Evolutionary conservation across 1,140 invertebrate genomes (phyloP).

Genomic region (Scaptomyza pallida): DNA sequence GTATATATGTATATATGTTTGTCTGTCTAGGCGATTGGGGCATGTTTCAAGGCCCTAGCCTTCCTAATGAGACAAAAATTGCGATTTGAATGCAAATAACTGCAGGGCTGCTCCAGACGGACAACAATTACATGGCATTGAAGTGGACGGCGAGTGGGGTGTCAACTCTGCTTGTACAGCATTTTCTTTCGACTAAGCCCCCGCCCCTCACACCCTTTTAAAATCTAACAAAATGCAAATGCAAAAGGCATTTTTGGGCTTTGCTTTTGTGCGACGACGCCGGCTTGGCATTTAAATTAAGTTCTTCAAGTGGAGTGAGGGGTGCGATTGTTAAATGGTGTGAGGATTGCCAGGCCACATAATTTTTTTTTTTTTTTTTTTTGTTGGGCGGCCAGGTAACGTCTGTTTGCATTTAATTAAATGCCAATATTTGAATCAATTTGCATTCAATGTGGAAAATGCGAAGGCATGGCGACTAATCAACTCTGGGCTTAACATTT

Average conservation of each 20-base stretch:
- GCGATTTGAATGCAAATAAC: slow-evolving; percentile 82
- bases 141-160: slow-evolving; percentile 23
- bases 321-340: no score
- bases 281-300: slow-evolving; percentile 72
- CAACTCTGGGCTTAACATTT: slow-evolving; percentile 64
- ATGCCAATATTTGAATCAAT: slow-evolving; percentile 80
- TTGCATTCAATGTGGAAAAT: slow-evolving; percentile 76
- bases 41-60: slow-evolving; percentile 24
- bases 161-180: slow-evolving; percentile 11
- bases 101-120: slow-evolving; percentile 74
- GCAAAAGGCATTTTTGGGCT: slow-evolving; percentile 59
- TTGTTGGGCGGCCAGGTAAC: slow-evolving; percentile 34
- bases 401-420: slow-evolving; percentile 79
- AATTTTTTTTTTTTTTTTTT: no score
- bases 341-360: slow-evolving; percentile 15
- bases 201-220: slow-evolving; percentile 62
- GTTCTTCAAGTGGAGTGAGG: slow-evolving; percentile 42
- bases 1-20: slow-evolving; percentile 54
- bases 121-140: slow-evolving; percentile 75
- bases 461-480: slow-evolving; percentile 69
- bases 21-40: slow-evolving; percentile 8
- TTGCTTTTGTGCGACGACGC: slow-evolving; percentile 47
- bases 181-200: slow-evolving; percentile 66
- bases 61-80: slow-evolving; percentile 79
- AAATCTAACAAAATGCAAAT: slow-evolving; percentile 75